Evolutionary conservation across 2,888 invertebrate genomes (phyloP).

Genomic region (Rambutsinella grinnellia): DNA sequence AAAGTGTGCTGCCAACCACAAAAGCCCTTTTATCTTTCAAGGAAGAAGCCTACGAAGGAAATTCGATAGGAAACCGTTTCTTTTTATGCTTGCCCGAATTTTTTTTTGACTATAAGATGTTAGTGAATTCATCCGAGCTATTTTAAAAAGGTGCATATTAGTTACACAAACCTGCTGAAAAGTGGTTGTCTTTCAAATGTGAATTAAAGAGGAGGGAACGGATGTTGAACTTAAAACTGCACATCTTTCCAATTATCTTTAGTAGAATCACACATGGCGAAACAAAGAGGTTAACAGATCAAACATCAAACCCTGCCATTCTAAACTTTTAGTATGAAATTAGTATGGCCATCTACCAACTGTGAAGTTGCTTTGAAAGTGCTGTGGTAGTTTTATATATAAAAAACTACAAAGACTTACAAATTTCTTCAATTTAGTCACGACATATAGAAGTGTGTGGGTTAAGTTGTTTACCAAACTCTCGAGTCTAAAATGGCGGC

Average conservation of each 20-base stretch:
- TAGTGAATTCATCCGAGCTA: too few relatives aligned
- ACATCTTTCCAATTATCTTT: conserved; percentile 7
- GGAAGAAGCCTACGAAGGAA: conserved; percentile 28
- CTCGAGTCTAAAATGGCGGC: conserved; percentile 51
- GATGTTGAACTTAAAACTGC: conserved; percentile 55
- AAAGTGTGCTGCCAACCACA: conserved; percentile 44
- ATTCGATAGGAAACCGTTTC: conserved; percentile 34
- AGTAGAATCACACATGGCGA: conserved; percentile 7
- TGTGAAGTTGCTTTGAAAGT: conserved; percentile 25
- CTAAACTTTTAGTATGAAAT: neutral
- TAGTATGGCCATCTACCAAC: neutral
- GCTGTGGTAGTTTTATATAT: neutral
- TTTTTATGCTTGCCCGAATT: too few relatives aligned
- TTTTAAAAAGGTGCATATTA: too few relatives aligned
- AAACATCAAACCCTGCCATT: conserved; percentile 17
- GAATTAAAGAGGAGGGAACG: conserved; percentile 17
- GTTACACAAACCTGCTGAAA: too few relatives aligned
- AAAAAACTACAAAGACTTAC: too few relatives aligned
- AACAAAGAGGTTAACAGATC: conserved; percentile 30
- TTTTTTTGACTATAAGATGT: too few relatives aligned
- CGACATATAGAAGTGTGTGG: too few relatives aligned
- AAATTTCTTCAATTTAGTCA: too few relatives aligned
- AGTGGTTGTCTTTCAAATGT: too few relatives aligned
- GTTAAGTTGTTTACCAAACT: neutral
- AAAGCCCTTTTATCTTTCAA: conserved; percentile 46